Base-by-base conservation (phyloP, 2,888 invertebrate genomes). In the Eueremaeus valkanovi region DNA sequence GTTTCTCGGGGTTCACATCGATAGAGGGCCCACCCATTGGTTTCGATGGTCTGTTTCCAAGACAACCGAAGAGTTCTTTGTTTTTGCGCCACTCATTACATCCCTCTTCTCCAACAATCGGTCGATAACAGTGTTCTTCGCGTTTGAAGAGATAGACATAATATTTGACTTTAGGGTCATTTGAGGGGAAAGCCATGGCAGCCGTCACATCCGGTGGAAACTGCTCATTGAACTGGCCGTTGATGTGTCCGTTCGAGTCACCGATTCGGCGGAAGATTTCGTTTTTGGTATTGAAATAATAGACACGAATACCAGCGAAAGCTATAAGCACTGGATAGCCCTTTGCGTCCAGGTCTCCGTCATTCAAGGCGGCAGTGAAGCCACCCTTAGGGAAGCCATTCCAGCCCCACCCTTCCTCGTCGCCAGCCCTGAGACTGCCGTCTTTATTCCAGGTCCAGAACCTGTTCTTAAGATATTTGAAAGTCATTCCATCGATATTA, bases 41-140 rank as follows among this genome's bases (percentile, higher is more conserved):
- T n/a, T n/a, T n/a, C n/a, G n/a, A n/a, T n/a, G n/a, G n/a, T n/a
- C n/a, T n/a, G n/a, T n/a, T n/a, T n/a, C n/a, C n/a, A n/a, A n/a
- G n/a, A 18, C 63, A 63, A 24, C 63, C 63, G n/a, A 66, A 66
- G 9, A 66, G 40, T 40, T 66, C 66, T 66, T 1, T 40, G 21
- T 66, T 66, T 36, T n/a, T 1, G 1, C 31, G 16, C 66, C 66
- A 66, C 29, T 58, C 66, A 5, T 36, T 36, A 13, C 24, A 21
- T 3, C 18, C 66, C 2, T 5, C 21, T 0, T 21, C 11, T 6
- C n/a, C 11, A n/a, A 3, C 21, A 1, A 21, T 40, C 21, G 66
- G 40, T 3, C 66, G n/a, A 16, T 9, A 66, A 21, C 66, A 66
- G 11, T 40, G 40, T 13, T 66, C 18, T 11, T 31, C 21, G 0